Base-by-base conservation (phyloP, 1,140 invertebrate genomes). In the Octopus sinensis region DNA sequence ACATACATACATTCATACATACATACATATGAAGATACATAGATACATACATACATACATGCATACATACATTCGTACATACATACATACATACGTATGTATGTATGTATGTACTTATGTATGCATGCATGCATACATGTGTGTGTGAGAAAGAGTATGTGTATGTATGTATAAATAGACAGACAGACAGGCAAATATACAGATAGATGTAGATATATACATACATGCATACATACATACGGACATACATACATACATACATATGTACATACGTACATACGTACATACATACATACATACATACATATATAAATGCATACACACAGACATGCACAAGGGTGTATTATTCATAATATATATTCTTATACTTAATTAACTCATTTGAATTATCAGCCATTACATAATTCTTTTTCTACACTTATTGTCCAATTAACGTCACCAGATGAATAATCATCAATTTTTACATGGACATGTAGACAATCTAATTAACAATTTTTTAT, bases 11-110 rank as follows among this genome's bases (percentile, higher is more conserved):
- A 71, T 82, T 52, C 75, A 71, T 82, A 71, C 75, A 71, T 82
- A 53, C 75, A 71, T 82, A 71, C 75, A 71, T 82, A 68, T 53
- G 79, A 82, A 68, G 73, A 71, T 82, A 53, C 75, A 71, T 81
- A 71, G 1, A 71, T 75, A 68, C 51, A 79, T 82, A 68, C 43
- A 79, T 78, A 71, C 1, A 79, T 78, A 71, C 51, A 73, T 76
- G 53, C 10, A 80, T 81, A 53, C 52, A 79, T 82, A 71, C 52
- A 79, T 82, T 52, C 43, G 68, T 81, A 30, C 43, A 4, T 80
- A 54, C 43, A 56, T 79, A 62, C 51, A n/a, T 30, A 76, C 54
- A 4, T 77, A 54, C 81, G 4, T 79, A 7, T 54, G 53, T 52
- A 51, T 78, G 43, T 78, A 54, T 81, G 13, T 83, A 73, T 23